These are phyloP conservation scores for Botrylloides violaceus DNA, from an alignment of 23 tunicate genomes.

Conservation along the genomic window DNA sequence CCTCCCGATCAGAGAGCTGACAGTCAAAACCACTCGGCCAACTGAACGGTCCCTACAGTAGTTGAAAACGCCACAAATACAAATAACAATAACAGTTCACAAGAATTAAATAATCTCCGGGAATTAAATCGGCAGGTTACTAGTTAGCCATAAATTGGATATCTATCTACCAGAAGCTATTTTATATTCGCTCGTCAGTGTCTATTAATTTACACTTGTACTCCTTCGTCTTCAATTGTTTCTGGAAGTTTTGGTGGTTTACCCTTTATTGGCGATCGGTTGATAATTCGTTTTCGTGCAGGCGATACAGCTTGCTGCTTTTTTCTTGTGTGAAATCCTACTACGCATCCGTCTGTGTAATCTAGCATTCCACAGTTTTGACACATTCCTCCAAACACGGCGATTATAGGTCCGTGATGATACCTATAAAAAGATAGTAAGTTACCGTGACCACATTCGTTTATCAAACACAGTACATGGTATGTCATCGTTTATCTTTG, in stretches of 20 bases:
- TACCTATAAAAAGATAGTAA: constrained; percentile 8
- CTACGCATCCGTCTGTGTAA: constrained; percentile 40
- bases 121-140: too few relatives aligned
- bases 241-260: background rate
- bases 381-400: constrained; percentile 71
- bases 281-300: background rate
- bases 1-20: too few relatives aligned
- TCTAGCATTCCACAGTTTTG: constrained; percentile 59
- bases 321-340: constrained; percentile 56
- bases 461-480: too few relatives aligned
- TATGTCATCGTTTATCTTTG: too few relatives aligned
- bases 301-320: constrained; percentile 12
- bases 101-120: too few relatives aligned
- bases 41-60: too few relatives aligned
- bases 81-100: too few relatives aligned
- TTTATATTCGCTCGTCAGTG: background rate
- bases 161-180: too few relatives aligned
- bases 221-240: constrained; percentile 13
- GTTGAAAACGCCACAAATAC: too few relatives aligned
- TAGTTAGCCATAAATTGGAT: too few relatives aligned
- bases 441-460: background rate
- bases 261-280: background rate
- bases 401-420: constrained; percentile 65
- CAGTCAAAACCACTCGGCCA: too few relatives aligned
- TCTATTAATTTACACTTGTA: background rate